These are phyloP conservation scores for Enteromius radiatus DNA, from an alignment of 2,797 vertebrate genomes.

Conservation along the genomic window DNA sequence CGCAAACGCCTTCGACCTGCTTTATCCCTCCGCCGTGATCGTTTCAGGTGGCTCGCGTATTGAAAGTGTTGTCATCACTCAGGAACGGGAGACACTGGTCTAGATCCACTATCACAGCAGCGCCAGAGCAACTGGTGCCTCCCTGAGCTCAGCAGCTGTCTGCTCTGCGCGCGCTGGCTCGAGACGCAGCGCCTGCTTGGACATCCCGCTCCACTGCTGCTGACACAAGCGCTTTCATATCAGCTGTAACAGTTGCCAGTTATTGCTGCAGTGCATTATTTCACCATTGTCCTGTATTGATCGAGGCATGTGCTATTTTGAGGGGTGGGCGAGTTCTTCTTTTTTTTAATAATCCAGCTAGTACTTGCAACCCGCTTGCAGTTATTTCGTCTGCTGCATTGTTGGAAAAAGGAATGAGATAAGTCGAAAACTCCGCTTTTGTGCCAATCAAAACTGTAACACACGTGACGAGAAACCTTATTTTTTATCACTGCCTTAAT, in stretches of 20 bases:
- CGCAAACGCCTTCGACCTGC: conserved; percentile 48
- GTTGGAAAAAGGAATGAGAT: conserved; percentile 44
- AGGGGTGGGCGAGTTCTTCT: neutral
- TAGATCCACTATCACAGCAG: conserved; percentile 46
- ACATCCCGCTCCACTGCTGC: conserved; percentile 48
- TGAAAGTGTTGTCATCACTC: conserved; percentile 30
- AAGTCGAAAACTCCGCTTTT: neutral
- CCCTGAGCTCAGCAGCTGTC: conserved; percentile 44
- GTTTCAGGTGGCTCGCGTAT: conserved; percentile 59
- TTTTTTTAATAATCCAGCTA: conserved; percentile 26
- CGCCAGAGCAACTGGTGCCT: conserved; percentile 77
- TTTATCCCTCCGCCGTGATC: conserved; percentile 53
- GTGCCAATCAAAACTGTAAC: conserved; percentile 11
- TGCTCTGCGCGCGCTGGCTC: neutral
- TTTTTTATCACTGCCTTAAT: neutral
- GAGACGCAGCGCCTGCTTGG: conserved; percentile 4
- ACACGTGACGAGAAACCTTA: too few species aligned
- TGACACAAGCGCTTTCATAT: conserved; percentile 30
- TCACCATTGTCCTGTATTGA: neutral
- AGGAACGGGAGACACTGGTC: neutral
- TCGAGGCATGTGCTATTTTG: neutral
- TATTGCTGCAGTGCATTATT: conserved; percentile 34
- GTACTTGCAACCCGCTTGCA: neutral
- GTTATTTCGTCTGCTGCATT: too few species aligned
- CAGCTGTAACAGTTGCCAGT: conserved; percentile 31